These are phyloP conservation scores for Sinocyclocheilus anshuiensis DNA, from an alignment of 2,113 vertebrate species.

Conservation along the genomic window DNA sequence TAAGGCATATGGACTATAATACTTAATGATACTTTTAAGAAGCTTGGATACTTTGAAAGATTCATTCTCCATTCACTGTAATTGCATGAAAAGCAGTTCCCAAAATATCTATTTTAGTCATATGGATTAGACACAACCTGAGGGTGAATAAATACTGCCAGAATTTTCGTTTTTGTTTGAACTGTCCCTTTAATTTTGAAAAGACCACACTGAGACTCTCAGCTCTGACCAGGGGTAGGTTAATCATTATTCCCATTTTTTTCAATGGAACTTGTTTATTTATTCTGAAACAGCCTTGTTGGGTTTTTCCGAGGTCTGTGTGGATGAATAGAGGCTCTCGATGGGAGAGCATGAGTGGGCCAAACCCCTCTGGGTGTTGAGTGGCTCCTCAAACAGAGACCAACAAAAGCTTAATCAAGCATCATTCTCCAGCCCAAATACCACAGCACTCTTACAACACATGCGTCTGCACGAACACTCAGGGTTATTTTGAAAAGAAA, in stretches of 20 bases:
- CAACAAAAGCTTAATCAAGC: slow-evolving; percentile 46
- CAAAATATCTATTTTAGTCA: neutral
- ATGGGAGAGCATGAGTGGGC: slow-evolving; percentile 35
- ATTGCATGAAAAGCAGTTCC: neutral
- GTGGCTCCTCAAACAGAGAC: slow-evolving; percentile 40
- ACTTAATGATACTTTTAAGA: neutral
- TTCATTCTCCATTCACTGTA: neutral
- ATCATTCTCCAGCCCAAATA: slow-evolving; percentile 34
- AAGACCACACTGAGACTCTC: neutral
- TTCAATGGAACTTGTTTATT: slow-evolving; percentile 32
- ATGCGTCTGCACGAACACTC: neutral
- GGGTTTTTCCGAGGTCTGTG: slow-evolving; percentile 45
- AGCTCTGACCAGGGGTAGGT: neutral
- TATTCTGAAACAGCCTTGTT: slow-evolving; percentile 37
- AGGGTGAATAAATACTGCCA: neutral
- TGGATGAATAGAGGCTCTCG: slow-evolving; percentile 43
- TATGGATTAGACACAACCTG: neutral
- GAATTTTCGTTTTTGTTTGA: neutral
- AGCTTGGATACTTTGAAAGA: neutral
- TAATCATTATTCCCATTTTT: neutral
- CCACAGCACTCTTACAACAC: slow-evolving; percentile 27
- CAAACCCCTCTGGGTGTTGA: slow-evolving; percentile 41
- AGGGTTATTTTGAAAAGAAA: neutral
- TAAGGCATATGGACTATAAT: neutral
- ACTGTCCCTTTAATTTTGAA: neutral